A percentile compares a stretch with the other conserved stretches of the same genome.
These are phyloP conservation scores for Trachelus tabidus DNA, from an alignment of 2,888 invertebrate species.

Conservation along the genomic window DNA sequence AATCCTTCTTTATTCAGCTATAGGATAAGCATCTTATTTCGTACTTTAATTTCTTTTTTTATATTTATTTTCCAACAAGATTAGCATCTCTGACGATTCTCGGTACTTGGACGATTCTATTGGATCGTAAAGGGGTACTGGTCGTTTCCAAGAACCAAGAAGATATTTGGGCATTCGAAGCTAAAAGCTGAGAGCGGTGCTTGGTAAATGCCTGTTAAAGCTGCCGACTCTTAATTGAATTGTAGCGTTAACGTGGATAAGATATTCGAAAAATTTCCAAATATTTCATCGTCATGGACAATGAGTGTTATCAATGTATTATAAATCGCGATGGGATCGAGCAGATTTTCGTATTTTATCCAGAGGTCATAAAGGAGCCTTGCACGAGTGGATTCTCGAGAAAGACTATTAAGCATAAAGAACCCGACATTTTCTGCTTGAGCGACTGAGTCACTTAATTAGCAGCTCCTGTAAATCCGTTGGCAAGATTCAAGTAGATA, in stretches of 20 bases:
- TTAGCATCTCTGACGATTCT: not conserved
- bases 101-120: not conserved
- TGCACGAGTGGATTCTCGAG: constrained; percentile 1
- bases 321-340: not conserved
- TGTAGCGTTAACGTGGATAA: too few species aligned
- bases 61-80: not conserved
- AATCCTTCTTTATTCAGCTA: not conserved
- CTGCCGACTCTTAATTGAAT: too few species aligned
- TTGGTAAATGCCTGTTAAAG: too few species aligned
- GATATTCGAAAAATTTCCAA: not conserved
- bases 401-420: constrained; percentile 22
- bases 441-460: constrained; percentile 29
- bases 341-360: not conserved
- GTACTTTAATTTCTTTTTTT: not conserved
- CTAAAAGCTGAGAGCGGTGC: too few species aligned
- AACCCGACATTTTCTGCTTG: constrained; percentile 27
- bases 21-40: not conserved
- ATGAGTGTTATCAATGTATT: not conserved
- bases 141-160: not conserved
- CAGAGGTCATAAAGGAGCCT: constrained; percentile 12
- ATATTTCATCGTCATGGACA: not conserved
- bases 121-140: not conserved
- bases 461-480: too few species aligned
- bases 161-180: not conserved
- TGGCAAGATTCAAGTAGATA: too few species aligned